These are phyloP conservation scores for Oligia latruncula DNA, from an alignment of 2,888 invertebrate genomes.

Conservation along the genomic window DNA sequence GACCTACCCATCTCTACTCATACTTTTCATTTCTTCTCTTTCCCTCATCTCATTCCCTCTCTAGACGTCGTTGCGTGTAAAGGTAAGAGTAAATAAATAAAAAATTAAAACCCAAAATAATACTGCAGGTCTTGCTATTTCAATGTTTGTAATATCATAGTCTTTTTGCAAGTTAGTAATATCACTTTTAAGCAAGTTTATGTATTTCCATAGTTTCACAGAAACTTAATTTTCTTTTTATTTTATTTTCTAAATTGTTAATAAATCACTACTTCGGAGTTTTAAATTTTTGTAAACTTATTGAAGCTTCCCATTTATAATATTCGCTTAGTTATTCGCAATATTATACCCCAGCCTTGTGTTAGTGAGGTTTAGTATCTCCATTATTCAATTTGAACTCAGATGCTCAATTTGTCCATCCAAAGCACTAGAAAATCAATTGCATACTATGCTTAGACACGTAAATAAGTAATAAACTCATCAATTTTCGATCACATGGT, in stretches of 20 bases:
- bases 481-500: background rate
- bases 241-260: constrained; percentile 18
- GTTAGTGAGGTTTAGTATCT: constrained; percentile 18
- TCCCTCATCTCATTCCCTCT: constrained; percentile 45
- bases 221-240: constrained; percentile 45
- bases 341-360: background rate
- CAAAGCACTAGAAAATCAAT: constrained; percentile 6
- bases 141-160: constrained; percentile 4
- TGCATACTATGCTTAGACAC: background rate
- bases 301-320: background rate
- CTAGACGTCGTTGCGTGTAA: constrained; percentile 62
- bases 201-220: constrained; percentile 18
- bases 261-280: background rate
- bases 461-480: background rate
- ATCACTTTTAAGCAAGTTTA: background rate
- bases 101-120: background rate
- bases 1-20: background rate
- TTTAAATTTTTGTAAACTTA: background rate
- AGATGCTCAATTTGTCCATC: background rate
- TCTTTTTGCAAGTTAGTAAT: background rate
- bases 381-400: background rate
- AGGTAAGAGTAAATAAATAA: constrained; percentile 64
- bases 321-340: constrained; percentile 2
- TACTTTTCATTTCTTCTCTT: constrained; percentile 31
- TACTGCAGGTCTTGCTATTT: background rate